Base-by-base conservation (phyloP, 2,797 vertebrate species). In the Erpetoichthys calabaricus region DNA sequence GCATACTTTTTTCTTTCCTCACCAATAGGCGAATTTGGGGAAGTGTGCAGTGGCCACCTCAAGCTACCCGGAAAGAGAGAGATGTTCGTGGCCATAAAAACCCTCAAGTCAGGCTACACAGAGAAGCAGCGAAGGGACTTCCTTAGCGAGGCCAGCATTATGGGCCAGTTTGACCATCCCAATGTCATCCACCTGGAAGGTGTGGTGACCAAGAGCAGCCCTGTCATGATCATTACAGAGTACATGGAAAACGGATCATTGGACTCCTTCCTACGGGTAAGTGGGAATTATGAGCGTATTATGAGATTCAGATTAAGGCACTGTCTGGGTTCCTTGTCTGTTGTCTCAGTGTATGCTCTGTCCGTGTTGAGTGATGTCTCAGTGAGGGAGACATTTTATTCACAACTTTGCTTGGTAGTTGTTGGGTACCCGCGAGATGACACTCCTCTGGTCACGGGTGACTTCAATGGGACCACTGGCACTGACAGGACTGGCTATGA, bases 211-310 rank as follows among this genome's bases (percentile, higher is more conserved):
- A 98, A 98, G 78, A 98, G 92, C 78, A 88, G 89, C 0, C 95
- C 95, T 0, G 92, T 99, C 62, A 95, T 99, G 91, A 99, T 99
- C 74, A 86, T 98, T 70, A 99, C 95, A 0, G 95, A 99, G 79
- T 99, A 97, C 83, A 99, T 99, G 95, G 95, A 98, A 78, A 98
- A 98, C 0, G 95, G 95, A 42, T 98, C 94, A 0, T 76, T 99
- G 70, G 95, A 99, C 68, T 95, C 94, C 65, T 98, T 99, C 79
- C 87, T 99, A 46, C 80, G 94, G 80, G 95, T 98, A 79, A 61
- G 87, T 45, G 42, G 43, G 45, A 55, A 56, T 56, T 25, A 25
- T 25, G 25, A 25, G 25, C 25, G 25, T 2, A 1, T 25, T 25
- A 25, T 25, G 25, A 25, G 25, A 25, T 25, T 25, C 25, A 25